A percentile compares a stretch with the other conserved stretches of the same genome.
Conservation (phyloP, 37 sponge, comb jelly and placozoan genomes). For the Crambe crambe region DNA sequence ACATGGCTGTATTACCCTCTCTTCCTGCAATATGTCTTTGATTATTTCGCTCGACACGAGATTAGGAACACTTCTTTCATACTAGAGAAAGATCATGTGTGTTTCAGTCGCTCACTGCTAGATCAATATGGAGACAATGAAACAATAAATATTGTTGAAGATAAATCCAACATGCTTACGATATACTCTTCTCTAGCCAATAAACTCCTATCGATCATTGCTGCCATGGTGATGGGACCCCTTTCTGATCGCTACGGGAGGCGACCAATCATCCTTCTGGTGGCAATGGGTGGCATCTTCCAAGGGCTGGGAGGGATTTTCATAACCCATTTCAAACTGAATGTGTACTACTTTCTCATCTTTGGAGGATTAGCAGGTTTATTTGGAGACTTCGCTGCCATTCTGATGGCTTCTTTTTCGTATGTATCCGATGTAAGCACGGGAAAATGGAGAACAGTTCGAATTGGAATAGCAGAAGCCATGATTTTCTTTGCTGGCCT, state of each 20-base stretch:
- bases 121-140: slow-evolving; percentile 8
- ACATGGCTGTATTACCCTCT: slow-evolving; percentile 15
- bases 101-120: slow-evolving; percentile 16
- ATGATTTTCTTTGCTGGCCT: slow-evolving; percentile 41
- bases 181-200: slow-evolving; percentile 1
- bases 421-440: slow-evolving; percentile 62
- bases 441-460: slow-evolving; percentile 14
- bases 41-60: slow-evolving; percentile 5
- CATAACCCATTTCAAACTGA: slow-evolving; percentile 23
- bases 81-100: not conserved
- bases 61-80: slow-evolving; percentile 6
- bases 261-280: slow-evolving; percentile 19
- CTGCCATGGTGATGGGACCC: slow-evolving; percentile 45
- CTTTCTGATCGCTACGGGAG: slow-evolving; percentile 58
- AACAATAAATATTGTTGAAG: slow-evolving; percentile 12
- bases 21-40: slow-evolving; percentile 52
- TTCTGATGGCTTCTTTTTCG: slow-evolving; percentile 33
- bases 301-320: slow-evolving; percentile 2
- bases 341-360: slow-evolving; percentile 17
- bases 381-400: slow-evolving; percentile 43
- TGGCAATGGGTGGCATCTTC: slow-evolving; percentile 12
- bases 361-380: slow-evolving; percentile 10
- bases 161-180: slow-evolving; percentile 2
- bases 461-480: slow-evolving; percentile 43
- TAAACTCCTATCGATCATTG: slow-evolving; percentile 15